Evolutionary conservation across 2,888 invertebrate species (phyloP).

Genomic region (Andrena dorsata): DNA sequence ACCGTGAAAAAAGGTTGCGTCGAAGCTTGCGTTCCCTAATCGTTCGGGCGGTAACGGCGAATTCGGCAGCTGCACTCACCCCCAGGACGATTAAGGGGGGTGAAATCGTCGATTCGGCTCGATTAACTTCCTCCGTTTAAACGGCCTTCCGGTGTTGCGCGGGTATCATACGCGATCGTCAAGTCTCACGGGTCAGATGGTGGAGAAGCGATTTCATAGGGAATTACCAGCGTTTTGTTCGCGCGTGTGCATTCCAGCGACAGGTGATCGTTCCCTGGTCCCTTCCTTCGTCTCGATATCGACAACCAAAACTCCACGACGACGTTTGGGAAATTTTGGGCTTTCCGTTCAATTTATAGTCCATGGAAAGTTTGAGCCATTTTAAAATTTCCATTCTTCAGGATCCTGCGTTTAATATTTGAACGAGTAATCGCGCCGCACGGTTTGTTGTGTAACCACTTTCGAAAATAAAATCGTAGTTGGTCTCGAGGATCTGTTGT

Average conservation of each 20-base stretch:
- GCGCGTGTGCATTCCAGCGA: conserved; percentile 21
- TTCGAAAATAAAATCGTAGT: neutral
- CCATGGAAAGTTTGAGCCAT: no score
- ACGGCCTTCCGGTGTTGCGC: conserved; percentile 77
- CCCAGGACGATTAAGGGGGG: conserved; percentile 61
- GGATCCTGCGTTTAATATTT: no score
- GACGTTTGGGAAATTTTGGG: neutral
- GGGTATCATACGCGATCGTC: conserved; percentile 28
- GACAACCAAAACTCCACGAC: neutral
- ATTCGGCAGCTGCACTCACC: conserved; percentile 68
- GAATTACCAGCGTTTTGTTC: conserved; percentile 33
- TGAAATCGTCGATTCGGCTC: conserved; percentile 70
- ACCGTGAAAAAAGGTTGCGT: conserved; percentile 62
- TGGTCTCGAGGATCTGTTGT: neutral
- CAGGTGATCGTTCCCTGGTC: conserved; percentile 35
- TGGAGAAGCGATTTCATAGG: conserved; percentile 46
- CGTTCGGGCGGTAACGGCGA: conserved; percentile 57
- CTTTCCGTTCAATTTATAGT: neutral
- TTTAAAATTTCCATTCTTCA: no score
- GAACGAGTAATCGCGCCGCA: no score
- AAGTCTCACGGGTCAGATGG: conserved; percentile 59
- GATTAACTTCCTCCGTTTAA: conserved; percentile 82
- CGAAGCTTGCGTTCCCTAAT: conserved; percentile 55
- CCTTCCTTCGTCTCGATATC: neutral
- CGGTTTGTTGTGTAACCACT: neutral